These are phyloP conservation scores for Xanthia icteritia DNA, from an alignment of 2,888 invertebrate genomes.

Conservation along the genomic window DNA sequence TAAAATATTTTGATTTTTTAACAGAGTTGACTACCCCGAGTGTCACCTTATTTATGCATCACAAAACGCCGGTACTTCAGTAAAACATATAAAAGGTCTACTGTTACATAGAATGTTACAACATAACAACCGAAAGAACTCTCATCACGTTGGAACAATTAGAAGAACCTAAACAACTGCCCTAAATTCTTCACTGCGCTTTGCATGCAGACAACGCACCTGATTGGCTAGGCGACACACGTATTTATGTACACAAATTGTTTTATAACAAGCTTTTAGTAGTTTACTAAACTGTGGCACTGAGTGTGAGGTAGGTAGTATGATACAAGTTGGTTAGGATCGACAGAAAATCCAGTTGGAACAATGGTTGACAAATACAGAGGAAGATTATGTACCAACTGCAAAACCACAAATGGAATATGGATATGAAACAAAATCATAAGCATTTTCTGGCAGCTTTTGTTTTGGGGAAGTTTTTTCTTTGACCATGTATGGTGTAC, in stretches of 20 bases:
- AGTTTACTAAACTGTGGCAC: slow-evolving; percentile 53
- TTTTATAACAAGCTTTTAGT: slow-evolving; percentile 28
- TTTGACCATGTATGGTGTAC: neutral
- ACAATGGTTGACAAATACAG: neutral
- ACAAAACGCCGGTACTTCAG: neutral
- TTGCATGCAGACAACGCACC: slow-evolving; percentile 35
- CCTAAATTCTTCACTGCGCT: slow-evolving; percentile 46
- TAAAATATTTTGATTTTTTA: no score
- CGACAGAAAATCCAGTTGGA: slow-evolving; percentile 35
- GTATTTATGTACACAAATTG: slow-evolving; percentile 36
- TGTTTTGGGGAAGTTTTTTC: neutral
- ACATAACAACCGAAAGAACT: neutral
- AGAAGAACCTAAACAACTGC: slow-evolving; percentile 35
- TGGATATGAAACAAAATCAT: neutral
- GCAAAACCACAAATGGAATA: neutral
- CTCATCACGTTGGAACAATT: slow-evolving; percentile 59
- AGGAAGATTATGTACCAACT: neutral
- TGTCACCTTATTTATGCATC: neutral
- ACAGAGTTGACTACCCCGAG: neutral
- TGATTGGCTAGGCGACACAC: slow-evolving; percentile 48
- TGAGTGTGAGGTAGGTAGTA: slow-evolving; percentile 23
- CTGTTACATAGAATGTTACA: neutral
- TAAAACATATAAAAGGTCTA: neutral
- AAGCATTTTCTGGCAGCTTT: neutral
- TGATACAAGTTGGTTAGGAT: no score